Base-by-base conservation (phyloP, 1,140 invertebrate species). In the Pseudomyrmex dendroicus region DNA sequence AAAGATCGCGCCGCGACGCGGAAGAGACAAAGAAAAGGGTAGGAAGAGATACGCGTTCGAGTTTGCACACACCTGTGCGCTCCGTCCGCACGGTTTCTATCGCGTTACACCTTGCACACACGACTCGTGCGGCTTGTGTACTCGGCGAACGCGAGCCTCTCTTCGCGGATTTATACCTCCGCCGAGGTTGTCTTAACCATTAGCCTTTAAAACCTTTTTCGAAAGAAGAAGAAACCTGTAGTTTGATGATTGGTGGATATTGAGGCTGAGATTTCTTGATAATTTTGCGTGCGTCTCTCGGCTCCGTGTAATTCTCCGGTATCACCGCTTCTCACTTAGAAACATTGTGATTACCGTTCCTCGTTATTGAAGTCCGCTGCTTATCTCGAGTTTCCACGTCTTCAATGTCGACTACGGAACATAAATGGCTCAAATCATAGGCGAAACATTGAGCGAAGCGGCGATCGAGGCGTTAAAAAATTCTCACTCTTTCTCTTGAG, bases 61-160 rank as follows among this genome's bases (percentile, higher is more conserved):
- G 74, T 67, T 77, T 50, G 48, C 70, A 61, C 78, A 82, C 59
- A 54, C 35, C 35, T 82, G 70, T 76, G 57, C 50, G 46, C 48
- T 73, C 25, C 25, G 52, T 35, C 35, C 35, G 35, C 35, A 7
- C 48, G 25, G 61, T 82, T 82, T 74, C 78, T 73, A 82, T 82
- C 35, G 61, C 48, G 70, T 73, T 82, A 74, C 72, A 74, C 57
- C 56, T 82, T 44, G 70, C 25, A 62, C 4, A 35, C 50, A 82
- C 50, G 78, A 44, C 59, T 82, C 70, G 50, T 35, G 12, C 50
- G 46, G 22, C 57, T 62, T n/a, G 46, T 63, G 70, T 63, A 82
- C 35, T 63, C 35, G 13, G 35, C 20, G 61, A 82, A 52, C 68
- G 68, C 73, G 50, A 35, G 17, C 22, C 22, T 5, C 22, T 9